Evolutionary conservation across 2,797 vertebrate species (phyloP).

Genomic region (Microctenopoma steveboyesi): DNA sequence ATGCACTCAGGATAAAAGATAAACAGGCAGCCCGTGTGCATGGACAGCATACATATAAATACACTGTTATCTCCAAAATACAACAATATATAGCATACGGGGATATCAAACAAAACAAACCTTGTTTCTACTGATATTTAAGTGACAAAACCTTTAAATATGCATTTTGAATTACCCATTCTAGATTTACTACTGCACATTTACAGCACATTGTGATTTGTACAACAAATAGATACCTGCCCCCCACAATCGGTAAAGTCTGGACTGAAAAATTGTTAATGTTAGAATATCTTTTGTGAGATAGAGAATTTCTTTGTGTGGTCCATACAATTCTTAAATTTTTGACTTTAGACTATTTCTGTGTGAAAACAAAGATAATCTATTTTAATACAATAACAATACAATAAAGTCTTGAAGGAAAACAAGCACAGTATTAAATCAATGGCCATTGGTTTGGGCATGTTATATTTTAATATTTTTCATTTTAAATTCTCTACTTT

Average conservation of each 20-base stretch:
- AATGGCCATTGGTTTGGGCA: not conserved
- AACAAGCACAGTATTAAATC: not conserved
- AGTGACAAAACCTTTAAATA: not conserved
- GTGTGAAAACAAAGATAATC: not conserved
- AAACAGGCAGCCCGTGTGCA: conserved; percentile 20
- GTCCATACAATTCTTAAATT: not conserved
- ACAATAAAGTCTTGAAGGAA: not conserved
- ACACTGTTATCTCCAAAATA: not conserved
- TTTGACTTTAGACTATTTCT: not conserved
- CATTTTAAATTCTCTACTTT: not conserved
- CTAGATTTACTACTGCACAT: not conserved
- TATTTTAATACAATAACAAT: not conserved
- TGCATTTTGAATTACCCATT: not conserved
- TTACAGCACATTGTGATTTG: not conserved
- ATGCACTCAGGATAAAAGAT: conserved; percentile 38
- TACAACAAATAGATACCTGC: not conserved
- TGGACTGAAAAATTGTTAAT: not conserved
- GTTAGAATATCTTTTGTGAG: not conserved
- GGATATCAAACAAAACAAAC: not conserved
- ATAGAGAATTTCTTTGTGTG: not conserved
- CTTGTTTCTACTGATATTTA: not conserved
- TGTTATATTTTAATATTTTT: not conserved
- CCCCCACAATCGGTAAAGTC: not conserved
- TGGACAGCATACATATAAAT: conserved; percentile 18
- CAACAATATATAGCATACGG: not conserved